phyloP scores from a whole-genome alignment of 2,113 vertebrate species.

The Rhineura floridana region DNA sequence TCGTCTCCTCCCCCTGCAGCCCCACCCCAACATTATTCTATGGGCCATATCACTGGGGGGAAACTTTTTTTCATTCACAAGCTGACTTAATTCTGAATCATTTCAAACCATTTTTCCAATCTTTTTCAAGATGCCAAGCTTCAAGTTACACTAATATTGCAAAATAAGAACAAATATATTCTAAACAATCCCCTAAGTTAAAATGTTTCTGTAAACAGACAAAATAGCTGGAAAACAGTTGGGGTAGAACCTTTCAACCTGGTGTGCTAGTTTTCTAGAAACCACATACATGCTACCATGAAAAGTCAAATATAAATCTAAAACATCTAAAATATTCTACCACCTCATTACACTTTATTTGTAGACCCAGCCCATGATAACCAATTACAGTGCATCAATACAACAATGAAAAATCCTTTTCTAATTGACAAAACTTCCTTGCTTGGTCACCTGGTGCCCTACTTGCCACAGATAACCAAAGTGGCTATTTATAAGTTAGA shows the following conservation, averaged over 20 bases:
- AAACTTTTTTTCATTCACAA: conserved; percentile 10
- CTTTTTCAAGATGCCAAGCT: conserved; percentile 20
- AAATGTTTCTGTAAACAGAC: background rate
- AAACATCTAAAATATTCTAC: background rate
- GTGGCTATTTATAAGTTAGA: background rate
- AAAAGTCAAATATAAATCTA: background rate
- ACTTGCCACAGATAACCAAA: background rate
- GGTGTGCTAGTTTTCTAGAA: background rate
- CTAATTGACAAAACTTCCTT: background rate
- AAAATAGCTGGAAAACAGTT: background rate
- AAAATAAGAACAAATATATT: too few species aligned
- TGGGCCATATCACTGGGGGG: background rate
- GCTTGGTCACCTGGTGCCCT: background rate
- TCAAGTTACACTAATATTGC: too few species aligned
- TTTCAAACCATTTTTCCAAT: background rate
- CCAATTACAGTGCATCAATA: background rate
- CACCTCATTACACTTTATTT: background rate
- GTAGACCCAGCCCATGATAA: background rate
- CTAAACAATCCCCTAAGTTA: background rate
- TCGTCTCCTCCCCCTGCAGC: too few species aligned
- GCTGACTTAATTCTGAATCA: background rate
- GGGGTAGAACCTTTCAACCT: background rate
- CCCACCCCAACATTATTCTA: background rate
- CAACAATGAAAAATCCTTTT: background rate
- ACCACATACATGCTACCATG: background rate